Percentiles rank a stretch among this genome's conserved stretches.
Evolutionary conservation across 2,797 vertebrate genomes (phyloP).

Genomic region (Ctenopoma kingsleyae): DNA sequence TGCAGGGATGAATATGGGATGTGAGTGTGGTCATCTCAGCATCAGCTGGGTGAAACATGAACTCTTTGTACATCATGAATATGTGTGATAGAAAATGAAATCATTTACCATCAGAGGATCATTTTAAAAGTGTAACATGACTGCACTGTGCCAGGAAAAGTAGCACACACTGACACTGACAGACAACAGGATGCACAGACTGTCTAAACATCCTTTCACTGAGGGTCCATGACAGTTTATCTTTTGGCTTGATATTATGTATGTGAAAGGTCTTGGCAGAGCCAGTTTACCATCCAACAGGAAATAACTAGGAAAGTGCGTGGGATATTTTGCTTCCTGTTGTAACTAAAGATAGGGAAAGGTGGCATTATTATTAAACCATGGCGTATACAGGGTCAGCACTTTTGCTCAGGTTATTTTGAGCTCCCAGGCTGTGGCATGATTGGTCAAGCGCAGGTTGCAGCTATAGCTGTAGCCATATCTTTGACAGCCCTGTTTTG

Average conservation of each 20-base stretch:
- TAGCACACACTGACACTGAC: too few species aligned
- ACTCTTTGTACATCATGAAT: conserved; percentile 32
- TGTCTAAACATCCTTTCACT: conserved; percentile 13
- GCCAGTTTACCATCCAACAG: conserved; percentile 4
- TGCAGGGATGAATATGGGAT: conserved; percentile 14
- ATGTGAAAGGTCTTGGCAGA: conserved; percentile 16
- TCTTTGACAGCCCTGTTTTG: conserved; percentile 47
- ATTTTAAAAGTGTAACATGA: conserved; percentile 19
- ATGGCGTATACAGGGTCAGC: conserved; percentile 45
- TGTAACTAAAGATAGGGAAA: conserved; percentile 24
- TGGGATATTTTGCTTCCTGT: conserved; percentile 16
- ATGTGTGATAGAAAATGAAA: conserved; percentile 35
- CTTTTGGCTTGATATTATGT: background rate
- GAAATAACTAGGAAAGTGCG: conserved; percentile 11
- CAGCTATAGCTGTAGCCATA: conserved; percentile 27
- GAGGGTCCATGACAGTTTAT: conserved; percentile 6
- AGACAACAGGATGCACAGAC: conserved; percentile 10
- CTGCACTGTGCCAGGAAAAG: background rate
- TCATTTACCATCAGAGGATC: conserved; percentile 13
- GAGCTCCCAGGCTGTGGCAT: conserved; percentile 27
- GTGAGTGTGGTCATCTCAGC: conserved; percentile 12
- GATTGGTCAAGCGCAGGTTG: conserved; percentile 35
- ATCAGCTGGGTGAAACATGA: conserved; percentile 35
- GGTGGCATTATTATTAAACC: conserved; percentile 48
- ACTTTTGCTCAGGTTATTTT: conserved; percentile 50